Evolutionary conservation across 2,113 vertebrate genomes (phyloP).

Genomic region (Tiliqua scincoides): DNA sequence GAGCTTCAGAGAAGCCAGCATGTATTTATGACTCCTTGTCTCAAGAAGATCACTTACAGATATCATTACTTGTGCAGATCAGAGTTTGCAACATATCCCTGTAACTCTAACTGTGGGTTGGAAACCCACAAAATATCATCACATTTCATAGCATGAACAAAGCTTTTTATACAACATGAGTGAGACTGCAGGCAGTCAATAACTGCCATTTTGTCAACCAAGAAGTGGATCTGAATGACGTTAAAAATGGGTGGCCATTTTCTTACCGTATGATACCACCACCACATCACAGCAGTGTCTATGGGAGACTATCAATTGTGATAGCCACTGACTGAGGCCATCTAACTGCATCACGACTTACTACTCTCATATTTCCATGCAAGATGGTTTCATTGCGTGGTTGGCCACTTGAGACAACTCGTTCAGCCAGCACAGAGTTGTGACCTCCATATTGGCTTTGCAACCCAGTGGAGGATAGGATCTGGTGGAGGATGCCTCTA

Average conservation of each 20-base stretch:
- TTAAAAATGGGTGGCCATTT: neutral
- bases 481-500: too few species aligned
- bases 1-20: conserved; percentile 20
- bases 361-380: neutral
- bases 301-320: neutral
- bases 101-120: conserved; percentile 26
- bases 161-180: conserved; percentile 37
- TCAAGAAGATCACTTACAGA: conserved; percentile 34
- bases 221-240: conserved; percentile 18
- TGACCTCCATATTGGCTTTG: too few species aligned
- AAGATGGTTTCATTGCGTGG: neutral
- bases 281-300: neutral
- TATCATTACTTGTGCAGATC: conserved; percentile 49
- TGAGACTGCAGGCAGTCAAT: conserved; percentile 45
- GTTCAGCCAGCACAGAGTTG: too few species aligned
- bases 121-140: conserved; percentile 53
- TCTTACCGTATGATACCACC: neutral
- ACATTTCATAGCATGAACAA: conserved; percentile 52
- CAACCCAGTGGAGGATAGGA: too few species aligned
- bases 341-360: neutral
- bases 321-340: neutral
- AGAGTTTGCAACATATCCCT: conserved; percentile 46
- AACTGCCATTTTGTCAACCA: conserved; percentile 20
- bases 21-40: conserved; percentile 40
- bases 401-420: neutral